Conservation (phyloP, 2,113 vertebrate species). For the Cebidichthys violaceus region DNA sequence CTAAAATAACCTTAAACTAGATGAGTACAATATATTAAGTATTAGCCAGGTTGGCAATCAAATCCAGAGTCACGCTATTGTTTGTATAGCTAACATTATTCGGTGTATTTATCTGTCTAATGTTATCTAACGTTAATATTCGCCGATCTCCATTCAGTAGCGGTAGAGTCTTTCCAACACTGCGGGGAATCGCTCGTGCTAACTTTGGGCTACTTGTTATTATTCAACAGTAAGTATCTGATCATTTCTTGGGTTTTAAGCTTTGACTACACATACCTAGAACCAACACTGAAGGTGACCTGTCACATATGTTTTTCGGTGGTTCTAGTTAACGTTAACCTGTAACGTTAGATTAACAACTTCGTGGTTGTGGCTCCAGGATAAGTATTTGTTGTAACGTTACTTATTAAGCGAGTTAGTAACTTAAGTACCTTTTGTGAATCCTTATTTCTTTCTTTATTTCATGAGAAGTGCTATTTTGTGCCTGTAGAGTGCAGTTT, state of each 20-base stretch:
- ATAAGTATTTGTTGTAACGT: background rate
- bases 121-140: background rate
- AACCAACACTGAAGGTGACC: background rate
- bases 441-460: background rate
- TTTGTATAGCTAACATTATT: background rate
- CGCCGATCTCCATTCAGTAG: background rate
- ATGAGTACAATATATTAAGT: background rate
- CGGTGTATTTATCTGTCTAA: background rate
- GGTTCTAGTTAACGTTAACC: background rate
- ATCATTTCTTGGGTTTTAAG: slow-evolving; percentile 24
- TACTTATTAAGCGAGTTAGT: too few species aligned
- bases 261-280: background rate
- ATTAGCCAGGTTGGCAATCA: background rate
- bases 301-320: background rate
- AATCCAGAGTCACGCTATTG: background rate
- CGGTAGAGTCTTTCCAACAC: background rate
- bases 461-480: background rate
- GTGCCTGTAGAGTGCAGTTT: background rate
- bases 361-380: too few species aligned
- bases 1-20: background rate
- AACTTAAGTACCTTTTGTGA: background rate
- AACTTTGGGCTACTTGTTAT: slow-evolving; percentile 33
- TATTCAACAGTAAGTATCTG: slow-evolving; percentile 62
- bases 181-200: slow-evolving; percentile 24
- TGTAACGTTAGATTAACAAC: background rate